A percentile compares a stretch with the other conserved stretches of the same genome.
Conservation (phyloP, 1,140 invertebrate genomes). For the Rhopalosiphum padi region DNA sequence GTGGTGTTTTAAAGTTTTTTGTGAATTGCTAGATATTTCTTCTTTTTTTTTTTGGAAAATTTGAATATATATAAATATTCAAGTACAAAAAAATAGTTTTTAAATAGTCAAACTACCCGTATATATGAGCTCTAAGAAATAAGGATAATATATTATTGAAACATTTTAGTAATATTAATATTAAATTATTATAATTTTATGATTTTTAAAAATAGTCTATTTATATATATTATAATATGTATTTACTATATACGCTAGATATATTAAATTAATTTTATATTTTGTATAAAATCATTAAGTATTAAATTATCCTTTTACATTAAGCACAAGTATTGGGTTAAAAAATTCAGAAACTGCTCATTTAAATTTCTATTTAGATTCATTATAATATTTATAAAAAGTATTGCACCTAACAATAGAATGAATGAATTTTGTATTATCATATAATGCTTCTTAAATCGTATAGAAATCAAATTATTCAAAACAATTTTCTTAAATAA, state of each 20-base stretch:
- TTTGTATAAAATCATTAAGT: neutral
- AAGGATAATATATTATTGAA: neutral
- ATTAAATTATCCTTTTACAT: too few relatives aligned
- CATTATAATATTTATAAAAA: neutral
- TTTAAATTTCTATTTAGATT: neutral
- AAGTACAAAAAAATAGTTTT: neutral
- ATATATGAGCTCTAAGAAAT: neutral
- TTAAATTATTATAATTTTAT: neutral
- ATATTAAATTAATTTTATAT: neutral
- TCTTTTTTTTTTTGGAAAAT: too few relatives aligned
- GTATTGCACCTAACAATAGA: neutral
- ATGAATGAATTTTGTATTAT: accelerated
- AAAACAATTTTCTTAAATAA: neutral
- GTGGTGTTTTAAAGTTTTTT: too few relatives aligned
- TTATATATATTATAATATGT: neutral
- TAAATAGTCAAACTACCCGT: neutral
- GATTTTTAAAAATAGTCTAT: neutral
- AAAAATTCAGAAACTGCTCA: neutral
- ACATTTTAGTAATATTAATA: neutral
- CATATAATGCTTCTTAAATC: neutral
- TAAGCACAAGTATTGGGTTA: neutral
- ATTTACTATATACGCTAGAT: neutral
- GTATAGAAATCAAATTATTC: neutral
- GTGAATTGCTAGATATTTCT: too few relatives aligned
- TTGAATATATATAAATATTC: too few relatives aligned